phyloP scores from a whole-genome alignment of 2,113 vertebrate genomes.

The Hoplias malabaricus region DNA sequence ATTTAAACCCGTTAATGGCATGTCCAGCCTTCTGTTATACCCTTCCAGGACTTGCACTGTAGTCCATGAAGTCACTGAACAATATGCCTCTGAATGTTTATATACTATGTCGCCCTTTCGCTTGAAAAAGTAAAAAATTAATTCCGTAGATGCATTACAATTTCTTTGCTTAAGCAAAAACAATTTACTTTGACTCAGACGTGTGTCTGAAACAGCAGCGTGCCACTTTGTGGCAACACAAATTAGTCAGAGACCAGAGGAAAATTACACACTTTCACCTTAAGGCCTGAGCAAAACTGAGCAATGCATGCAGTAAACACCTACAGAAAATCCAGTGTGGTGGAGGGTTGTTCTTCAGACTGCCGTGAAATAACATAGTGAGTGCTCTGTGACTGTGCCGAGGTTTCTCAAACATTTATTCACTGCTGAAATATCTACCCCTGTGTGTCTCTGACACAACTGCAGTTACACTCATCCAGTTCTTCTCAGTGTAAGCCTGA shows the following conservation, averaged over 20 bases:
- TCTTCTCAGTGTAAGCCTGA: constrained; percentile 8
- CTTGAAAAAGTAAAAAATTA: too few relatives aligned
- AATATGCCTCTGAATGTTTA: too few relatives aligned
- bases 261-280: constrained; percentile 33
- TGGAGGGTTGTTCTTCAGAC: constrained; percentile 23
- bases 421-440: constrained; percentile 5
- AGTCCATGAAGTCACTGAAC: too few relatives aligned
- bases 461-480: constrained; percentile 3
- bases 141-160: too few relatives aligned
- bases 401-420: constrained; percentile 22
- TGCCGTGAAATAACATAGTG: neutral
- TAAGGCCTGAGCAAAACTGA: constrained; percentile 6
- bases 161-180: too few relatives aligned
- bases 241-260: constrained; percentile 24
- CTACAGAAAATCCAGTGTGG: neutral
- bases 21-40: too few relatives aligned
- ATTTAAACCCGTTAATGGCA: too few relatives aligned
- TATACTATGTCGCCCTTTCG: too few relatives aligned
- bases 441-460: constrained; percentile 1
- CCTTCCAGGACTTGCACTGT: too few relatives aligned
- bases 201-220: neutral
- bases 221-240: constrained; percentile 4
- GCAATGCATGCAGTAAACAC: constrained; percentile 1
- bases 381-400: constrained; percentile 10
- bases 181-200: neutral